Evolutionary conservation across 2,113 vertebrate genomes (phyloP), one percentile per base, ranked within the genome.

Genomic region (Podarcis cretensis): DNA sequence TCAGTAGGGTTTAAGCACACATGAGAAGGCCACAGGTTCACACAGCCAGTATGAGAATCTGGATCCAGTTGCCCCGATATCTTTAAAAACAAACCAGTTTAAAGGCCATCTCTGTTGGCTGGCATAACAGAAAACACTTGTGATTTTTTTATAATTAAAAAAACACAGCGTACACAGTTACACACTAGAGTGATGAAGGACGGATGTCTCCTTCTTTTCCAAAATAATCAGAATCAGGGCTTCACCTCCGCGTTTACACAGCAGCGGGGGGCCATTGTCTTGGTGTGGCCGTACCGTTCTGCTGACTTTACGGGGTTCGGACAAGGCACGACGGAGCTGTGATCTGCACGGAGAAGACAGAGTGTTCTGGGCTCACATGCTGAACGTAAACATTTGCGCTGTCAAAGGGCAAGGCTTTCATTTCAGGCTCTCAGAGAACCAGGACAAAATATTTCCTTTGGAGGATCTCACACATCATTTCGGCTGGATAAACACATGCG

Each of bases 371-470:
- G 91, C 92, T 90, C 92, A 86, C 73, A 0, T 75, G 87, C 84
- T 83, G 77, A 90, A 71, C 73, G 83, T 91, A 93, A 95, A 95
- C 1, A 94, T 0, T 0, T 48, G 78, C 66, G 57, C 92, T 94
- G 93, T 94, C 93, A 94, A 94, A 95, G 94, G 94, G 90, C 83
- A 54, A 88, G 68, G 81, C 88, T 91, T 94, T 94, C 83, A 54
- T 92, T 93, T 57, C 32, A 23, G n/a, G 90, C 87, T 94, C 87
- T 66, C 74, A 83, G 87, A 92, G 23, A 73, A 87, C 76, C 48
- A 90, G 90, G 88, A 87, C 94, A 87, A 96, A 95, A 93, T 95
- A 95, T 96, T 95, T 90, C 94, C 90, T 89, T 95, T 95, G 94
- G 93, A 96, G 90, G 84, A 87, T 89, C 87, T 90, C 79, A 23